Conservation (phyloP, 2,797 vertebrate genomes). For the Scleropages formosus region DNA sequence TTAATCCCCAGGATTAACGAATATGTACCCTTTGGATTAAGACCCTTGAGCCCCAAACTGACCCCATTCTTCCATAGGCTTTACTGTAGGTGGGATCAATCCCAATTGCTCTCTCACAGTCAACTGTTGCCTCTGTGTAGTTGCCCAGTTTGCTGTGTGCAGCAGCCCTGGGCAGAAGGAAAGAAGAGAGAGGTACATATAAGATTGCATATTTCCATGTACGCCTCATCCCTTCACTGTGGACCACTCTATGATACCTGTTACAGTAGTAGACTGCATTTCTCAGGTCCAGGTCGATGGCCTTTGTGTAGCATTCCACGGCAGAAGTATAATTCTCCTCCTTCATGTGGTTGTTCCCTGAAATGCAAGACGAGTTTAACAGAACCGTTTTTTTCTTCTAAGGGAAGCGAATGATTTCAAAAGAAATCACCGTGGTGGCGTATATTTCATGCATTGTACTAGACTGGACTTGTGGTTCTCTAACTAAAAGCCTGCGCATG, state of each 20-base stretch:
- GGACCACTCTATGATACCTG: constrained; percentile 67
- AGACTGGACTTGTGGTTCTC: too few species aligned
- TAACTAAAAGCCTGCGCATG: not conserved
- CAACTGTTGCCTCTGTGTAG: constrained; percentile 85
- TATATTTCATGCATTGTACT: not conserved
- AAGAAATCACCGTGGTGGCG: not conserved
- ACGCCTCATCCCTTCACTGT: not conserved
- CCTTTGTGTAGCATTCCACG: constrained; percentile 89
- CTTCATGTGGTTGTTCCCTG: constrained; percentile 98
- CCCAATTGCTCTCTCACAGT: constrained; percentile 90
- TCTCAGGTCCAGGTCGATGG: constrained; percentile 88
- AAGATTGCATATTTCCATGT: not conserved
- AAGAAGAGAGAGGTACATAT: not conserved
- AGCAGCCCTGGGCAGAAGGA: constrained; percentile 75
- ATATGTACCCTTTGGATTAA: not conserved
- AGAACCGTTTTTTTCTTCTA: too few species aligned
- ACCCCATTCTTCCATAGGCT: constrained; percentile 97
- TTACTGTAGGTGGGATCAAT: constrained; percentile 96
- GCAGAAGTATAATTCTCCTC: constrained; percentile 92
- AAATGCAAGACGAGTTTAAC: not conserved
- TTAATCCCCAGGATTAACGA: too few species aligned
- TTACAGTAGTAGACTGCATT: constrained; percentile 98
- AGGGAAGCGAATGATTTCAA: not conserved
- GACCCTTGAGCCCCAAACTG: constrained; percentile 52
- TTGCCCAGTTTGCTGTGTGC: constrained; percentile 92